Base-by-base conservation (phyloP, 2,888 invertebrate genomes). In the Scaptodrosophila latifasciaeformis region DNA sequence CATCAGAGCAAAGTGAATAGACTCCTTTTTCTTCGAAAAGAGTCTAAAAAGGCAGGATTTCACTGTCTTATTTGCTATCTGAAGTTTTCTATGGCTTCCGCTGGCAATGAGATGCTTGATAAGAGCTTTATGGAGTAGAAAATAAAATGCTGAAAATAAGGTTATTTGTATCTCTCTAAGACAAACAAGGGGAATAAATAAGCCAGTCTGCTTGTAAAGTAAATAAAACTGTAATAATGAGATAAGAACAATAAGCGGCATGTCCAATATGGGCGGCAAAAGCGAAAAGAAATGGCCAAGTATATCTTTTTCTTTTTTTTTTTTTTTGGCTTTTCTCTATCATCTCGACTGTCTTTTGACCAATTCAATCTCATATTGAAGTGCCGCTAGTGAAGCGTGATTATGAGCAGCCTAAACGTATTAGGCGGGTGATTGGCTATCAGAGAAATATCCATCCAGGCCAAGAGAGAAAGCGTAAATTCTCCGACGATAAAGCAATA, bases 221-320 rank as follows among this genome's bases (percentile, higher is more conserved):
- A 76, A 75, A 75, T 75, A 76, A 62, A 75, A 76, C 72, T 66
- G 65, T 70, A 76, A 75, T 75, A 75, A 76, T 69, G 71, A 74
- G 75, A 75, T 75, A 76, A 74, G 76, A 71, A 75, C 75, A 75
- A 75, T 76, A 76, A 67, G 59, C 60, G 59, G 35, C 37, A 27
- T 17, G 37, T 37, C 37, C 37, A 24, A 24, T n/a, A n/a, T n/a
- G n/a, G 34, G 12, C 34, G 15, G 34, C 34, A 15, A 37, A 17
- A 24, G 3, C 4, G 7, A 24, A 24, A 24, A 24, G 24, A 3
- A 24, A 24, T 24, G 24, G 24, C 24, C 24, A 35, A 45, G 34
- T 15, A 35, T 12, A 40, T 7, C 18, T 15, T n/a, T n/a, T n/a
- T n/a, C n/a, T n/a, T n/a, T n/a, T n/a, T n/a, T n/a, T n/a, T n/a